phyloP scores from a whole-genome alignment of 2,113 vertebrate genomes.

The Scomber colias region DNA sequence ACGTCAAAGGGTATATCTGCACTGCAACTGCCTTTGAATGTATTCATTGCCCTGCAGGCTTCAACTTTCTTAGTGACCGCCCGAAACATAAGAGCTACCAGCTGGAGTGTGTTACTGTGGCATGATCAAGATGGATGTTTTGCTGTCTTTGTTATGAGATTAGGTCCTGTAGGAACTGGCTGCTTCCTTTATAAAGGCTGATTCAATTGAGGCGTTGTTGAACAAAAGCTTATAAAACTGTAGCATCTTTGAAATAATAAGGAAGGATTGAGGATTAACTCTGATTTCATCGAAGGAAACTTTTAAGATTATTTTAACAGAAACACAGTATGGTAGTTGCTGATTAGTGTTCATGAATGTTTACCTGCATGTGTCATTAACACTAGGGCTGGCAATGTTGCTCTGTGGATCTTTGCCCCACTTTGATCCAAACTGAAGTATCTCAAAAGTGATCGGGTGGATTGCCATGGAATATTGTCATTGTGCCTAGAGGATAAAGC shows the following conservation, averaged over 20 bases:
- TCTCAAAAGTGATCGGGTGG: no score
- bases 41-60: slow-evolving; percentile 40
- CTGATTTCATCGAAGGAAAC: not conserved
- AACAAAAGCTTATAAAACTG: not conserved
- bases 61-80: slow-evolving; percentile 22
- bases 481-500: no score
- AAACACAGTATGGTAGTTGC: not conserved
- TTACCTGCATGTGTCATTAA: no score
- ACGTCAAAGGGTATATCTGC: slow-evolving; percentile 67
- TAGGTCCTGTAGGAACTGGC: slow-evolving; percentile 10
- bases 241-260: not conserved
- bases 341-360: no score
- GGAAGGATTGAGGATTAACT: not conserved
- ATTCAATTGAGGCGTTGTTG: not conserved
- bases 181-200: slow-evolving; percentile 15
- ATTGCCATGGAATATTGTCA: no score
- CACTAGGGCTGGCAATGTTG: no score
- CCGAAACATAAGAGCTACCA: slow-evolving; percentile 19
- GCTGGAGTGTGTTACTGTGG: slow-evolving; percentile 35
- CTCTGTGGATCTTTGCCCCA: no score
- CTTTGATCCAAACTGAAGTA: no score
- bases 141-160: slow-evolving; percentile 26
- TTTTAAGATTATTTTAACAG: not conserved
- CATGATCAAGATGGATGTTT: slow-evolving; percentile 16
- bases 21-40: slow-evolving; percentile 28